Base-by-base conservation (phyloP, 2,797 vertebrate genomes). In the Eurystomus glaucurus region DNA sequence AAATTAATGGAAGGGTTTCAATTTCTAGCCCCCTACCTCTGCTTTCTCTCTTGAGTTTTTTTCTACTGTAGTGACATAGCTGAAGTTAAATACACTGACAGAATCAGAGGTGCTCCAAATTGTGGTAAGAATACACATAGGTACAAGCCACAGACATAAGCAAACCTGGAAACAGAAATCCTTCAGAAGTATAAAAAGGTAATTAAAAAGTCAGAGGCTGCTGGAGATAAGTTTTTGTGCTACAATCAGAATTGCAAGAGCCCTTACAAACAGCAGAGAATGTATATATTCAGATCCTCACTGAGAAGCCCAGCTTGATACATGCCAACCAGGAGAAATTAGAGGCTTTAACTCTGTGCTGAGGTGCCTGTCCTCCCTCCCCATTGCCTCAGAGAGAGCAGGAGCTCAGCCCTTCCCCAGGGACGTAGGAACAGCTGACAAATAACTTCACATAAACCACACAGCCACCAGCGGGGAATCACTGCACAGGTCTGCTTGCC, bases 1-100 rank as follows among this genome's bases (percentile, higher is more conserved):
- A 62, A 31, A 90, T 43, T 57, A 75, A 55, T 25, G 31, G 17
- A 10, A 91, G 87, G 5, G 11, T 46, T 84, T 87, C 14, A 2
- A 26, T 22, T 8, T 9, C 2, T 8, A 1, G 11, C 26, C 3
- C 18, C 23, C 8, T 21, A 23, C 0, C 2, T 5, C 13, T 5
- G 0, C 4, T 35, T 41, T 75, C 15, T 55, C 16, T 55, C 33
- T 57, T 28, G 17, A 57, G 7, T 3, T 72, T 82, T 87, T 60
- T 62, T 19, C 41, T 45, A 22, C 8, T 18, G 1, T 52, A 54
- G 7, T 29, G 18, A 22, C 37, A 41, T 2, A 62, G 16, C 15
- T 33, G 8, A 76, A 11, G 28, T 50, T 60, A 92, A 92, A 94
- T 21, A 26, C 13, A 37, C 11, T 29, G 50, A 48, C 4, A 83